These are phyloP conservation scores for Pristionchus maxplancki DNA, from an alignment of 2,888 invertebrate genomes.

Conservation along the genomic window DNA sequence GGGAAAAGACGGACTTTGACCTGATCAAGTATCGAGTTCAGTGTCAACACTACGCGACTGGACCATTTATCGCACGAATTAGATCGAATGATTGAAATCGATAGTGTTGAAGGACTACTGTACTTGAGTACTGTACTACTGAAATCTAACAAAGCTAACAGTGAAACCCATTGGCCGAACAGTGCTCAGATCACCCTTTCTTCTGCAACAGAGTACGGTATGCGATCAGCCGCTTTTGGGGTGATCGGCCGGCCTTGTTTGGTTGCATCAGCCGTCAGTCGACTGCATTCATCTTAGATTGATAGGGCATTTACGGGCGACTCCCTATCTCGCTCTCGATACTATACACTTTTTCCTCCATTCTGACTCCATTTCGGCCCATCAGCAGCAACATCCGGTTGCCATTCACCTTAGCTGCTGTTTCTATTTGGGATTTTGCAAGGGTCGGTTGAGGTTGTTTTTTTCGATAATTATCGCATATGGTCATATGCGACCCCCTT, in stretches of 20 bases:
- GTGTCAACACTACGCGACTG: neutral
- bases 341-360: neutral
- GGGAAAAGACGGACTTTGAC: constrained; percentile 12
- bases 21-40: neutral
- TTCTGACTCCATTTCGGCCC: no score
- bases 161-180: no score
- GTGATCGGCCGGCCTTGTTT: neutral
- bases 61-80: neutral
- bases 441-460: neutral
- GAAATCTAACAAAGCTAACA: no score
- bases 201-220: neutral
- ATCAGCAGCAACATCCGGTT: neutral
- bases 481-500: neutral
- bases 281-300: neutral
- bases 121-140: no score
- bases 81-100: no score
- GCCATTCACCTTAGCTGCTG: neutral
- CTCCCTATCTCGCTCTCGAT: neutral
- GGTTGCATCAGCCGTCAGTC: constrained; percentile 20
- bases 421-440: neutral
- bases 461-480: no score
- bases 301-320: neutral
- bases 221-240: neutral
- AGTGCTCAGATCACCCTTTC: no score
- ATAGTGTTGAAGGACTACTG: no score